Percentiles rank a stretch among this genome's conserved stretches.
phyloP scores from a whole-genome alignment of 2,888 invertebrate genomes.

The Caenorhabditis uteleia region DNA sequence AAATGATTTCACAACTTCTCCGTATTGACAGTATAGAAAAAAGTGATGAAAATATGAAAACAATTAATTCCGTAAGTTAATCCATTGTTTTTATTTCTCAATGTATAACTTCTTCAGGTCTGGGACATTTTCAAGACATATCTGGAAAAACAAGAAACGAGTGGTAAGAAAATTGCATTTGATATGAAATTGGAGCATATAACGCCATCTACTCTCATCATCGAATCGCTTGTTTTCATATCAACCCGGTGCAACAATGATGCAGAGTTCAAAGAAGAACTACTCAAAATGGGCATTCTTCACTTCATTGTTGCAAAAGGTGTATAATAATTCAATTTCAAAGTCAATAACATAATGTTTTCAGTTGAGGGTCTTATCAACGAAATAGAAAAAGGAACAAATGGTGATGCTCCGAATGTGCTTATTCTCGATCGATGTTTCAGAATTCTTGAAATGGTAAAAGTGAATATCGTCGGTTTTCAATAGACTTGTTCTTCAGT shows the following conservation, averaged over 20 bases:
- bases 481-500: too few relatives aligned
- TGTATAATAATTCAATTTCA: slow-evolving; percentile 13
- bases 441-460: slow-evolving; percentile 59
- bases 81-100: background rate
- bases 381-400: slow-evolving; percentile 1
- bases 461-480: too few relatives aligned
- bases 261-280: slow-evolving; percentile 55
- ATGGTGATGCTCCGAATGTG: slow-evolving; percentile 5
- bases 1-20: slow-evolving; percentile 50
- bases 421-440: slow-evolving; percentile 58
- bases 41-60: slow-evolving; percentile 16
- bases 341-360: slow-evolving; percentile 12
- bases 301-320: slow-evolving; percentile 61
- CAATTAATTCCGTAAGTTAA: slow-evolving; percentile 12
- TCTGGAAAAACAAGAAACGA: slow-evolving; percentile 36
- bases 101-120: slow-evolving; percentile 28
- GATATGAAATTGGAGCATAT: slow-evolving; percentile 42
- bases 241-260: slow-evolving; percentile 38
- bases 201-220: slow-evolving; percentile 49
- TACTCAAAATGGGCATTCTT: slow-evolving; percentile 57
- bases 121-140: slow-evolving; percentile 59
- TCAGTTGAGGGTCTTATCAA: slow-evolving; percentile 26
- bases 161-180: slow-evolving; percentile 43
- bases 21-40: slow-evolving; percentile 41
- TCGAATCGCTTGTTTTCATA: slow-evolving; percentile 63